A percentile compares a stretch with the other conserved stretches of the same genome.
These are phyloP conservation scores for Lissocephala sabroskyi DNA, from an alignment of 2,888 invertebrate genomes.

Conservation along the genomic window DNA sequence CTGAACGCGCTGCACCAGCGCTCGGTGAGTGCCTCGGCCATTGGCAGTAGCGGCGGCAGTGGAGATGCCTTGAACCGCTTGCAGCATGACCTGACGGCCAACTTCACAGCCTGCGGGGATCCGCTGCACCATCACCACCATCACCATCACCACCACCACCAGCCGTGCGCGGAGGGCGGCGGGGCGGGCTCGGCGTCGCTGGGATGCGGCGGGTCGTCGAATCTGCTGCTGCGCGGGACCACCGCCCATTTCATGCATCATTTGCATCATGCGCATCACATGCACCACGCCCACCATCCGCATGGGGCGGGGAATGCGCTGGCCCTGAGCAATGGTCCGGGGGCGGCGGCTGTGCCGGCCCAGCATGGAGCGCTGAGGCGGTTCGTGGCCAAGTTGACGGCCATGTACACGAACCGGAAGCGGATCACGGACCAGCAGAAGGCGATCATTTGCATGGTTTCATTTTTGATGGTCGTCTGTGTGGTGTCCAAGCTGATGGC, in stretches of 20 bases:
- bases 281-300: slow-evolving; percentile 44
- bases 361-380: slow-evolving; percentile 72
- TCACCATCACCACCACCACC: slow-evolving; percentile 68
- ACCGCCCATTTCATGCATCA: slow-evolving; percentile 49
- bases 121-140: slow-evolving; percentile 68
- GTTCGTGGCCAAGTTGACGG: slow-evolving; percentile 68
- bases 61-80: slow-evolving; percentile 33
- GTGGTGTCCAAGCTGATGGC: slow-evolving; percentile 69
- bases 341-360: slow-evolving; percentile 5
- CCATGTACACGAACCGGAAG: slow-evolving; percentile 69
- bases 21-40: slow-evolving; percentile 69
- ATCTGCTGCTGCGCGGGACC: slow-evolving; percentile 34
- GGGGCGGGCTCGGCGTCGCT: slow-evolving; percentile 17
- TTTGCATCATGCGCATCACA: slow-evolving; percentile 51
- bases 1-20: slow-evolving; percentile 52
- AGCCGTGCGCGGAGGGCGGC: slow-evolving; percentile 11
- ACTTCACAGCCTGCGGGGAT: slow-evolving; percentile 67
- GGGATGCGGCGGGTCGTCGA: neutral
- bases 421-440: slow-evolving; percentile 71
- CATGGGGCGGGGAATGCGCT: slow-evolving; percentile 7
- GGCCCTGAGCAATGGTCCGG: too few relatives aligned
- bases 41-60: slow-evolving; percentile 46
- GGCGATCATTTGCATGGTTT: slow-evolving; percentile 69
- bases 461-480: slow-evolving; percentile 69
- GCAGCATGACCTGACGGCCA: slow-evolving; percentile 61